These are phyloP conservation scores for Tachysurus fulvidraco DNA, from an alignment of 2,113 vertebrate genomes.

Conservation along the genomic window DNA sequence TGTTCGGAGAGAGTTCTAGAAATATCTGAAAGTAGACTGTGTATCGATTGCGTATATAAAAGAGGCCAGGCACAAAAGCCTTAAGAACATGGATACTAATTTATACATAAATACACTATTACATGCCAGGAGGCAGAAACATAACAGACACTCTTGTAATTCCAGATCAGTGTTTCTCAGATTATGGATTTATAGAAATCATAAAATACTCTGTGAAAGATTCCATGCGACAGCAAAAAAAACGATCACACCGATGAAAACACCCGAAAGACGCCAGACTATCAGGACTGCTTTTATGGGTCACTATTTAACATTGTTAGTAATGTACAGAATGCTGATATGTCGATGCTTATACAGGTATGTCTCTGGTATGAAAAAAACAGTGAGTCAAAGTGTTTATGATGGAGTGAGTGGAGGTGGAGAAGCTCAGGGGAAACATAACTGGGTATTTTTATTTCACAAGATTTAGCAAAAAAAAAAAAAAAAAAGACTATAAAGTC, in stretches of 20 bases:
- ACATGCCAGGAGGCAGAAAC: background rate
- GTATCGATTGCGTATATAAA: slow-evolving; percentile 36
- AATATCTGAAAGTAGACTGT: slow-evolving; percentile 26
- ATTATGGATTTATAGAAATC: background rate
- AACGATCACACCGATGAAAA: background rate
- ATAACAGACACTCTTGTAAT: background rate
- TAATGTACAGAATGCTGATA: background rate
- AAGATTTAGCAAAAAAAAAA: no score
- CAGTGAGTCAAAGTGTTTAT: background rate
- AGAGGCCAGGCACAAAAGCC: background rate
- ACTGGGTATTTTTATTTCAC: background rate
- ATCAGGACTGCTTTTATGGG: background rate
- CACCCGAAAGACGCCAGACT: background rate
- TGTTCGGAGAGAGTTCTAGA: background rate
- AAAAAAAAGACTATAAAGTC: background rate
- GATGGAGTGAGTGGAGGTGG: background rate
- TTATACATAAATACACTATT: background rate
- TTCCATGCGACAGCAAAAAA: background rate
- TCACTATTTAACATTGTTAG: background rate
- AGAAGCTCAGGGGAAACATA: background rate
- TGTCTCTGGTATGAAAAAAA: background rate
- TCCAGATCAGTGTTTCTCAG: background rate
- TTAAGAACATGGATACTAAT: slow-evolving; percentile 2
- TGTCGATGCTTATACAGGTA: background rate
- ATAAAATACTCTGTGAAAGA: background rate